These are phyloP conservation scores for Clarias gariepinus DNA, from an alignment of 2,113 vertebrate genomes.

Conservation along the genomic window DNA sequence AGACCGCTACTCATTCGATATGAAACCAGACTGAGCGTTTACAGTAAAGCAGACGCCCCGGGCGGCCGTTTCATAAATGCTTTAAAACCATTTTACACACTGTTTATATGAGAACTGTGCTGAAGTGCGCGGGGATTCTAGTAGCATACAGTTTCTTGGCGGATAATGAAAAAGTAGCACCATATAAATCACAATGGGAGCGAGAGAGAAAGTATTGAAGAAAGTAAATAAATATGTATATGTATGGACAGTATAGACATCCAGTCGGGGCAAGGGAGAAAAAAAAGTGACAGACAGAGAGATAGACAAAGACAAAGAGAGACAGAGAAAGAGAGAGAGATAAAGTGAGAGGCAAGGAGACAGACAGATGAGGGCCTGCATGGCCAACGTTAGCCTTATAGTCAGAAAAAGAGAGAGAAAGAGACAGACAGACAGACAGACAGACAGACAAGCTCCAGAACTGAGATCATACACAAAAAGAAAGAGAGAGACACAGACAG, in stretches of 20 bases:
- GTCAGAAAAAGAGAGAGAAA: not conserved
- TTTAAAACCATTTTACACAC: conserved; percentile 14
- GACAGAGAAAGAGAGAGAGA: not conserved
- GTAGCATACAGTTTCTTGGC: not conserved
- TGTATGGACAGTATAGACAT: too few species aligned
- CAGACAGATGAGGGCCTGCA: not conserved
- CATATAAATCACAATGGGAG: conserved; percentile 25
- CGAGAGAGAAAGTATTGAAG: not conserved
- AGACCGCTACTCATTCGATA: not conserved
- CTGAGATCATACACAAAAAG: too few species aligned
- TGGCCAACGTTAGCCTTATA: too few species aligned
- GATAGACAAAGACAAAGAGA: not conserved
- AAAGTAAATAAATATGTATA: too few species aligned
- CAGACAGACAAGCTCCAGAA: not conserved
- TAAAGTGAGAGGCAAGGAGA: too few species aligned
- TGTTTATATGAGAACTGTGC: conserved; percentile 28
- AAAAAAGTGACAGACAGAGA: not conserved
- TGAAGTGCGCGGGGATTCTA: not conserved
- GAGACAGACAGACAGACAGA: not conserved
- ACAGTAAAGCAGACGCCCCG: not conserved
- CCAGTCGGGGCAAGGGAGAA: not conserved
- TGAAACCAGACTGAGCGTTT: not conserved
- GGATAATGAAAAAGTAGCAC: conserved; percentile 28
- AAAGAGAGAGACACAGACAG: too few species aligned
- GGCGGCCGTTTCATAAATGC: not conserved